phyloP scores from a whole-genome alignment of 2,113 vertebrate genomes.

The Macroglossus sobrinus region DNA sequence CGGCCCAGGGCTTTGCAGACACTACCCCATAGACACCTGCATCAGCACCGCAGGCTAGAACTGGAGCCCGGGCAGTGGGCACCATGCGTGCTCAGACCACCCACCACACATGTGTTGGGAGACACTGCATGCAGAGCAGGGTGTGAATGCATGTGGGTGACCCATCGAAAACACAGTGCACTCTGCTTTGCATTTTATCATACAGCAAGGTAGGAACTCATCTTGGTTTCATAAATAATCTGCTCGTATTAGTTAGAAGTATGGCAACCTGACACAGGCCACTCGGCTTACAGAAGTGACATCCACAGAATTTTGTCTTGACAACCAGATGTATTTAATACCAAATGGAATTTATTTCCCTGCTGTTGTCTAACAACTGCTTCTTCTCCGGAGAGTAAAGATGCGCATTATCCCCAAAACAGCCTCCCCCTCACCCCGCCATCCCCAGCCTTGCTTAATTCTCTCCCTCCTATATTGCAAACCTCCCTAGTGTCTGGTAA shows the following conservation, averaged over 20 bases:
- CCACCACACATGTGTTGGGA: neutral
- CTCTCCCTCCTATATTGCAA: neutral
- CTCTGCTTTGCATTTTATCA: neutral
- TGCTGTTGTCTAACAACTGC: slow-evolving; percentile 16
- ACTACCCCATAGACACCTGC: neutral
- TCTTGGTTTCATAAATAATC: neutral
- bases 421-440: no score
- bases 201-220: neutral
- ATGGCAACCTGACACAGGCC: neutral
- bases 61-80: neutral
- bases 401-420: neutral
- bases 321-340: slow-evolving; percentile 30
- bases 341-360: neutral
- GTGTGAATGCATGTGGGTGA: neutral
- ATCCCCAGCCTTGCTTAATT: neutral
- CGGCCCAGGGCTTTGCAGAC: neutral
- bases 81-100: neutral
- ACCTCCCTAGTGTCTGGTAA: neutral
- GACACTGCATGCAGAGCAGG: neutral
- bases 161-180: neutral
- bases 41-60: neutral
- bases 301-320: slow-evolving; percentile 1
- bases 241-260: neutral
- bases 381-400: slow-evolving; percentile 26
- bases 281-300: neutral